Percentiles rank a stretch among this genome's conserved stretches.
Conservation (phyloP, 2,888 invertebrate genomes). For the Leptura quadrifasciata region DNA sequence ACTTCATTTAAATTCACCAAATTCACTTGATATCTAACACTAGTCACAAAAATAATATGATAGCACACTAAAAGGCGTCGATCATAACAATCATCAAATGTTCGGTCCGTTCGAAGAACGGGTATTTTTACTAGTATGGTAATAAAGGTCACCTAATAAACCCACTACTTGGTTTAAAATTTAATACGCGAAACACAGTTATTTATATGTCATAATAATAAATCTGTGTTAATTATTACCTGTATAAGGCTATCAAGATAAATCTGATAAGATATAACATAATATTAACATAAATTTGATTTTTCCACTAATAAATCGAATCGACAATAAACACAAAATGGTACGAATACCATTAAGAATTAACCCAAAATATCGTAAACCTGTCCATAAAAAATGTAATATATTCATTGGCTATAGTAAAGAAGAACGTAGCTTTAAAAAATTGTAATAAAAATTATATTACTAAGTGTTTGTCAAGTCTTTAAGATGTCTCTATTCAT, state of each 20-base stretch:
- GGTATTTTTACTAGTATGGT: too few relatives aligned
- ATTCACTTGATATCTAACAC: too few relatives aligned
- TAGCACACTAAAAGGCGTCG: too few relatives aligned
- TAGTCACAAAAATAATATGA: too few relatives aligned
- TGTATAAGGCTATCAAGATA: conserved; percentile 11
- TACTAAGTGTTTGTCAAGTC: conserved; percentile 55
- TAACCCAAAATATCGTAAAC: conserved; percentile 40
- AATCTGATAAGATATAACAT: conserved; percentile 14
- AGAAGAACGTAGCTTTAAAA: conserved; percentile 28
- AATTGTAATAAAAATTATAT: conserved; percentile 56
- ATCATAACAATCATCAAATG: too few relatives aligned
- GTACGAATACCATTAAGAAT: conserved; percentile 34
- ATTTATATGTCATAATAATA: conserved; percentile 25
- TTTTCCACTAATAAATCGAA: conserved; percentile 27
- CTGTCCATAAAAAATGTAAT: conserved; percentile 37
- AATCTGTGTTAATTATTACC: conserved; percentile 32
- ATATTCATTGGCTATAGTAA: conserved; percentile 34
- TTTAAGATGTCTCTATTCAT: conserved; percentile 52
- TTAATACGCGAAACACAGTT: conserved; percentile 25
- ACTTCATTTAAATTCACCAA: too few relatives aligned
- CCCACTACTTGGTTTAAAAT: background rate
- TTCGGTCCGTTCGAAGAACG: too few relatives aligned
- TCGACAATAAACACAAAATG: conserved; percentile 25
- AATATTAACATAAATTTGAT: conserved; percentile 35
- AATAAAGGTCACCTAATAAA: conserved; percentile 27